These are phyloP conservation scores for Gymnogyps californianus DNA, from an alignment of 2,113 vertebrate species.

Conservation along the genomic window DNA sequence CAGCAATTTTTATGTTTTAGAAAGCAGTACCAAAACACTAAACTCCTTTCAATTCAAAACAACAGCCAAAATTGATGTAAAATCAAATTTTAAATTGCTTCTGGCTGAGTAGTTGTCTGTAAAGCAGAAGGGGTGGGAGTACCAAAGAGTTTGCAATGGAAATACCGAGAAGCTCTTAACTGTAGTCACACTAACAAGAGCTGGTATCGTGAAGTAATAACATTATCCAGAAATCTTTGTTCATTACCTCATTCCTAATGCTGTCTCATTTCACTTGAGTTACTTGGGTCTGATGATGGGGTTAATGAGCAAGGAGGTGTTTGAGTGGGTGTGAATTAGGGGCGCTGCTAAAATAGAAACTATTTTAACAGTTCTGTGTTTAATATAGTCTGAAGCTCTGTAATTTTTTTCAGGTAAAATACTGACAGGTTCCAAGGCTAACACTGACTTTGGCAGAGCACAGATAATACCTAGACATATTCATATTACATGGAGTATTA, in stretches of 20 bases:
- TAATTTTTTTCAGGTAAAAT: conserved; percentile 39
- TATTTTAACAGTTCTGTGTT: conserved; percentile 34
- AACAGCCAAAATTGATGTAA: conserved; percentile 8
- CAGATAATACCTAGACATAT: background rate
- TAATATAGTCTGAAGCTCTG: conserved; percentile 21
- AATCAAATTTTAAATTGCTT: conserved; percentile 27
- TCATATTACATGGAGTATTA: background rate
- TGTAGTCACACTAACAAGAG: background rate
- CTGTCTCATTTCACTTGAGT: conserved; percentile 36
- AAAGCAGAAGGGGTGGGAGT: background rate
- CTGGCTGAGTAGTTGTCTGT: background rate
- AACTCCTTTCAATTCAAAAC: background rate
- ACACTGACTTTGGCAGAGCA: conserved; percentile 14
- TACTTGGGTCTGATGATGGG: background rate
- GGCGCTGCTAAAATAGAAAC: conserved; percentile 23
- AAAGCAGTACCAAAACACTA: background rate
- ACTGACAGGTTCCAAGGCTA: background rate
- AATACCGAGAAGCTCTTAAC: conserved; percentile 7
- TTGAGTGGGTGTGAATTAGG: conserved; percentile 42
- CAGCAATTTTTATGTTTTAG: background rate
- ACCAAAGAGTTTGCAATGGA: conserved; percentile 28
- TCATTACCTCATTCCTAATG: conserved; percentile 35
- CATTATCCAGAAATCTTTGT: conserved; percentile 20
- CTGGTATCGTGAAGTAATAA: conserved; percentile 37
- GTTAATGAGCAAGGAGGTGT: conserved; percentile 15